Percentiles rank a stretch among this genome's conserved stretches.
Conservation (phyloP, 2,113 vertebrate genomes). For the Glaucomys volans region DNA sequence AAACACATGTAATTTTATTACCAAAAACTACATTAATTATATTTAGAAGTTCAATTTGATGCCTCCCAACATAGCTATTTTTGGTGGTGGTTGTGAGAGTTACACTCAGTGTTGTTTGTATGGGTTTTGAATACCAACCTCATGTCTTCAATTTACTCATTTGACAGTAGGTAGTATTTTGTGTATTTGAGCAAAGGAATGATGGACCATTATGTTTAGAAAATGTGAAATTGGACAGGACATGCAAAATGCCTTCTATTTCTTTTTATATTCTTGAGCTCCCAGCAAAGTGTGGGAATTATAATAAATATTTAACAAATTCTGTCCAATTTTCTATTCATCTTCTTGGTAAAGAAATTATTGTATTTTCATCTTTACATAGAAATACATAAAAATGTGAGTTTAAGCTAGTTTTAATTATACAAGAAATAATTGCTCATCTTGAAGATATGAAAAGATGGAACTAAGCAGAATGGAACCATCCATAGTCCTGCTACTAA, state of each 20-base stretch:
- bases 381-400: background rate
- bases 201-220: background rate
- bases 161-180: background rate
- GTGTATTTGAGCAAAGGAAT: background rate
- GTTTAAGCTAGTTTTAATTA: background rate
- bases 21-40: background rate
- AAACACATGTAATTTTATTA: background rate
- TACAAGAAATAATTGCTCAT: background rate
- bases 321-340: background rate
- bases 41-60: background rate
- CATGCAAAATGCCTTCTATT: background rate
- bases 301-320: background rate
- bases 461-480: background rate
- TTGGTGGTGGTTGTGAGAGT: background rate
- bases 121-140: background rate
- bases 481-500: background rate
- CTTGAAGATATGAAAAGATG: background rate
- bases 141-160: background rate
- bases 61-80: background rate
- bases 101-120: background rate
- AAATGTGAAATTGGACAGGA: background rate
- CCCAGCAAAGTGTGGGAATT: background rate
- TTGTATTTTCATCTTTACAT: background rate
- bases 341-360: background rate
- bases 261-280: background rate